Base-by-base conservation (phyloP, 2,888 invertebrate genomes). In the Synergus japonicus region DNA sequence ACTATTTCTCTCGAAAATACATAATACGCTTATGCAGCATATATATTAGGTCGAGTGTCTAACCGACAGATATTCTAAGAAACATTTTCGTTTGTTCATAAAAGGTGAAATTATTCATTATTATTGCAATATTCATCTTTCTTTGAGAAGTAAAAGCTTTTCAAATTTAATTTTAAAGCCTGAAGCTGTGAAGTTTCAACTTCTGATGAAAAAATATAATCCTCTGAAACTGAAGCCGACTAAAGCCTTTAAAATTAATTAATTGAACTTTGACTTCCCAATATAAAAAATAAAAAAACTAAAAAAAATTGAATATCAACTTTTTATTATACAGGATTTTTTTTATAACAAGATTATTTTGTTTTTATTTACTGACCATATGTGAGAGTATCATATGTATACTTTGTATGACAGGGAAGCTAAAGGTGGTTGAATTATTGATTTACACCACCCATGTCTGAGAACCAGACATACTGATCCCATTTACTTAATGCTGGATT, bases 391-490 rank as follows among this genome's bases (percentile, higher is more conserved):
- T 29, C 43, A 54, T 37, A 73, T 73, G 29, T 29, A 29, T 49
- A 73, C 73, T 73, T 73, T 49, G 37, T 73, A 49, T n/a, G 37
- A 60, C 60, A 60, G 37, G 49, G 54, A 73, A 73, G 54, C 22
- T 49, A 49, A 73, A 49, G 46, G 73, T 73, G 73, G 37, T 73
- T 44, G 29, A 73, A 73, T 22, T 73, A 73, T 73, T 37, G 73
- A 73, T 73, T 73, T 73, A 37, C 37, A n/a, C n/a, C 37, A 9
- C n/a, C 49, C 54, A 29, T 73, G 54, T 73, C 73, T 37, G 73
- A 73, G 49, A 73, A 73, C 54, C 73, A 73, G 73, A 73, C 73
- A 73, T 37, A 73, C 29, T 73, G 73, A 73, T 73, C 73, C 37
- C 73, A 54, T 49, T 73, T 73, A 54, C 49, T 54, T 73, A 73